phyloP scores from a whole-genome alignment of 2,113 vertebrate genomes.

The Erythrolamprus reginae region DNA sequence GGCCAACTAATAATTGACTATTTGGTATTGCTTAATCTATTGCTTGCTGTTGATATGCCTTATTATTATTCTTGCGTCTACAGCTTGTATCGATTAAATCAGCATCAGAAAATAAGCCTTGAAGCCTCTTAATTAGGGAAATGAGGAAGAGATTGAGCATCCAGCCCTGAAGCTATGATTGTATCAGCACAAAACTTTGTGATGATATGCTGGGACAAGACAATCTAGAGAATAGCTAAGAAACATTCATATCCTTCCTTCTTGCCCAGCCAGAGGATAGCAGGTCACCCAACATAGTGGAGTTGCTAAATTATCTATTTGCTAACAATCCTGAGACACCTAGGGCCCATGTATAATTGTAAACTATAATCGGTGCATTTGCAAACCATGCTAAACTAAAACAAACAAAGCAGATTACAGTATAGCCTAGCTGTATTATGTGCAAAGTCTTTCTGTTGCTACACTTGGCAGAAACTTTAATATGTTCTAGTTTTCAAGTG shows the following conservation, averaged over 20 bases:
- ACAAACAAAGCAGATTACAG: not conserved
- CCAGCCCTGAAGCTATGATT: constrained; percentile 56
- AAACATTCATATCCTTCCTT: not conserved
- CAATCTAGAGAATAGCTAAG: not conserved
- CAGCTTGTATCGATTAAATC: constrained; percentile 68
- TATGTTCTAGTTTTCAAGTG: not conserved
- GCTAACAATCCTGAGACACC: not conserved
- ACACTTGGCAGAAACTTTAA: not conserved
- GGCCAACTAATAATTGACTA: constrained; percentile 57
- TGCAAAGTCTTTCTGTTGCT: not conserved
- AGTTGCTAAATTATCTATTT: not conserved
- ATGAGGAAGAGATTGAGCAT: constrained; percentile 58
- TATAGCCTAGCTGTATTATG: not conserved
- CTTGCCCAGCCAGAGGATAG: not conserved
- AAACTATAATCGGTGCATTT: not conserved
- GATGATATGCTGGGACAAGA: not conserved
- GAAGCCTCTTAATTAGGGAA: constrained; percentile 66
- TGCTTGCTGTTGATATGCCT: constrained; percentile 64
- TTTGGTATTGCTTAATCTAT: constrained; percentile 62
- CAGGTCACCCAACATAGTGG: not conserved
- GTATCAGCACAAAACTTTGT: not conserved
- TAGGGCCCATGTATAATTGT: not conserved
- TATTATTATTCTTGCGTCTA: constrained; percentile 56
- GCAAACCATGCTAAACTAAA: not conserved
- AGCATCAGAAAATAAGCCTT: constrained; percentile 53